Base-by-base conservation (phyloP, 2,113 vertebrate genomes). In the Etheostoma spectabile region DNA sequence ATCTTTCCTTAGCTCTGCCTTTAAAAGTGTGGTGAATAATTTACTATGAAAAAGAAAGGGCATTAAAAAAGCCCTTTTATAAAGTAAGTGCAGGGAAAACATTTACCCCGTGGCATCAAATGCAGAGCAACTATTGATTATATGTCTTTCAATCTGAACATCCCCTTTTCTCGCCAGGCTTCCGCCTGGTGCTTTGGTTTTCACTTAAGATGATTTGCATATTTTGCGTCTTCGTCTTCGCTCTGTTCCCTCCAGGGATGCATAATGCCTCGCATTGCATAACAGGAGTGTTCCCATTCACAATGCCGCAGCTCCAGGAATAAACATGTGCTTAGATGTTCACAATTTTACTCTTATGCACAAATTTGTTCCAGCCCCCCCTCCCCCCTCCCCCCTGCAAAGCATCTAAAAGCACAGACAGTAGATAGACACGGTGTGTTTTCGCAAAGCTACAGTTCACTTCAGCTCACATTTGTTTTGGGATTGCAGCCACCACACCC, bases 171-270 rank as follows among this genome's bases (percentile, higher is more conserved):
- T 71, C 15, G 14, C 64, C 6, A 49, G 51, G 79, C 77, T 69
- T 88, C 83, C 8, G 63, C 74, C 49, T 78, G 22, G 14, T 61
- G 79, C 88, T 89, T 77, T 65, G 72, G 49, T 86, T 91, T 92
- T 84, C 86, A 88, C 89, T 92, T 90, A 94, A 93, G 91, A 48
- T 74, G 86, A 92, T 93, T 88, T 94, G 92, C 92, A 90, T 90
- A 89, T 93, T 91, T 88, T 91, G 83, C 51, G 27, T 86, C 87
- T 84, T 86, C 86, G 84, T 90, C 79, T 89, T 74, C 30, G 38
- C 67, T 45, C 73, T 12, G n/a, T 52, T 74, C 72, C 84, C 91
- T 83, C 74, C 68, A 77, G 93, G 92, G 93, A 92, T 88, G 85
- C 85, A 84, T 89, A 91, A 92, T 87, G 79, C 77, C 74, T 74